Evolutionary conservation across 1,140 invertebrate genomes (phyloP).

Genomic region (Triops cancriformis): DNA sequence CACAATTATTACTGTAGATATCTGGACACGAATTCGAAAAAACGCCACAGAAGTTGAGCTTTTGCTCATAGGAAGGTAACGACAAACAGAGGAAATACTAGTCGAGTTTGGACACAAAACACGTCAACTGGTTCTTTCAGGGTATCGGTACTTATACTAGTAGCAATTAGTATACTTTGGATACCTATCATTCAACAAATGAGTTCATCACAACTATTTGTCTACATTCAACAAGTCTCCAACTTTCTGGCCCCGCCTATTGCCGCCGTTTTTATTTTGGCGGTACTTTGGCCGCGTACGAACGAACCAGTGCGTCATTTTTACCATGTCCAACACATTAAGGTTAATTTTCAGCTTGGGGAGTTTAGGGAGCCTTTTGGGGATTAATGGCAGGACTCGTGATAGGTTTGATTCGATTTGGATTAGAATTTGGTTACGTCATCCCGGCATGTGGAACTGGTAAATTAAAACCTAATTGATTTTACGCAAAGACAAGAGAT

Average conservation of each 20-base stretch:
- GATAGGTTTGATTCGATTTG: conserved; percentile 41
- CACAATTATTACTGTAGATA: conserved; percentile 50
- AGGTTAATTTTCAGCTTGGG: not conserved
- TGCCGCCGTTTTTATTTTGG: conserved; percentile 46
- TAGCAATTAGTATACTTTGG: conserved; percentile 47
- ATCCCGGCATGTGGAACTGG: conserved; percentile 39
- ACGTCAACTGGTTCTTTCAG: conserved; percentile 27
- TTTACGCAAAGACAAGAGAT: too few relatives aligned
- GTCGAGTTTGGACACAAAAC: not conserved
- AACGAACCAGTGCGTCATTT: conserved; percentile 43
- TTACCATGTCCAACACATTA: not conserved
- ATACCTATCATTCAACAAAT: conserved; percentile 46
- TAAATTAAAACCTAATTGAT: too few relatives aligned
- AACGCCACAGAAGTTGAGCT: conserved; percentile 43
- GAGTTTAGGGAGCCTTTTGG: conserved; percentile 44
- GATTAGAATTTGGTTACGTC: conserved; percentile 38
- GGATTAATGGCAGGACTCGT: conserved; percentile 43
- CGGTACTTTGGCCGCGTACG: conserved; percentile 43
- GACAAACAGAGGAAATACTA: too few relatives aligned
- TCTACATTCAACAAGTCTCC: conserved; percentile 49
- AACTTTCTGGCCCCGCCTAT: conserved; percentile 48
- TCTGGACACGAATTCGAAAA: conserved; percentile 44
- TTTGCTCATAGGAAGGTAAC: conserved; percentile 45
- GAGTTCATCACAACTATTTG: conserved; percentile 43
- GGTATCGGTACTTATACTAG: conserved; percentile 45